These are phyloP conservation scores for Calosoma granatense DNA, from an alignment of 1,140 invertebrate species.

Conservation along the genomic window DNA sequence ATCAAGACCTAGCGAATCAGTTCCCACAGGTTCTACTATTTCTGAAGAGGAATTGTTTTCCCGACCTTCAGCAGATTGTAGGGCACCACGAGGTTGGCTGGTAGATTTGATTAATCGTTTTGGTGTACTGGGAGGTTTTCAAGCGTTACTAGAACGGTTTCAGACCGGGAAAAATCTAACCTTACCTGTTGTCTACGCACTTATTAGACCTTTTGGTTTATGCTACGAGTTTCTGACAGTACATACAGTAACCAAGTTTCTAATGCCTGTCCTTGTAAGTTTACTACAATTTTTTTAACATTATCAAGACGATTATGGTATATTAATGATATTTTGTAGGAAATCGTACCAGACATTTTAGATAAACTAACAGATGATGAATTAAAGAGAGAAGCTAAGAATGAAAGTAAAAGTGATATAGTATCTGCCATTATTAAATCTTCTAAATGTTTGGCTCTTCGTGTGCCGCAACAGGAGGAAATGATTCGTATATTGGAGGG, in stretches of 20 bases:
- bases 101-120: conserved; percentile 94
- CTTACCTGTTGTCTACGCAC: conserved; percentile 69
- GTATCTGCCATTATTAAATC: conserved; percentile 84
- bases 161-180: conserved; percentile 59
- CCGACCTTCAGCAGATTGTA: conserved; percentile 61
- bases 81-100: conserved; percentile 80
- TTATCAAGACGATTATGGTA: conserved; percentile 9
- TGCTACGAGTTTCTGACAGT: conserved; percentile 87
- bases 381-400: conserved; percentile 92
- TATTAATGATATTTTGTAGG: conserved; percentile 42
- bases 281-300: conserved; percentile 9
- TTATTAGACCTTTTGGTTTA: conserved; percentile 84
- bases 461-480: conserved; percentile 70
- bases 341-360: conserved; percentile 82
- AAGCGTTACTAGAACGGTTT: conserved; percentile 80
- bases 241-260: conserved; percentile 83
- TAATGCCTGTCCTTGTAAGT: conserved; percentile 85
- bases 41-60: conserved; percentile 73
- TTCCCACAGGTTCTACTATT: conserved; percentile 47
- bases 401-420: conserved; percentile 88
- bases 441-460: conserved; percentile 75
- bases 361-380: conserved; percentile 96
- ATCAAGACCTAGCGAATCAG: conserved; percentile 68
- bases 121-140: conserved; percentile 80
- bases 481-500: conserved; percentile 84